A percentile compares a stretch with the other conserved stretches of the same genome.
Conservation (phyloP, 2,797 vertebrate genomes). For the Poecile montanus region DNA sequence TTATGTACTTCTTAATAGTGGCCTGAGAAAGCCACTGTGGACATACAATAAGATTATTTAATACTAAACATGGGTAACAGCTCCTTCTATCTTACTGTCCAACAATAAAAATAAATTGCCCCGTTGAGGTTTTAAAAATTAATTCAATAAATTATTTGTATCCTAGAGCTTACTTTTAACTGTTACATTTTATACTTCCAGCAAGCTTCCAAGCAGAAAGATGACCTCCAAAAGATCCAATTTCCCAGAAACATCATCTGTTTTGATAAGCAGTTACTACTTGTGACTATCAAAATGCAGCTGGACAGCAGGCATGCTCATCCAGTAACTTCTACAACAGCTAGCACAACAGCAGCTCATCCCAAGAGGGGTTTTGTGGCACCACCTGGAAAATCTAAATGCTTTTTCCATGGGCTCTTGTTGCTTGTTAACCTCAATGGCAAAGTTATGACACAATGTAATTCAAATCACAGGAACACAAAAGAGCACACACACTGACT, state of each 20-base stretch:
- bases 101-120: not conserved
- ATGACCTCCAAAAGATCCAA: not conserved
- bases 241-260: not conserved
- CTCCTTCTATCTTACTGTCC: not conserved
- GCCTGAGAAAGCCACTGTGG: not conserved
- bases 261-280: not conserved
- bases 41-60: not conserved
- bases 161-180: not conserved
- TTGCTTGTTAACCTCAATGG: not conserved
- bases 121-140: not conserved
- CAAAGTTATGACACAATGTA: not conserved
- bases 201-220: not conserved
- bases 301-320: not conserved
- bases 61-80: not conserved
- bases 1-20: not conserved
- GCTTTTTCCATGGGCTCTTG: not conserved
- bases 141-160: not conserved
- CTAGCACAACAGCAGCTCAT: not conserved
- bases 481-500: not conserved
- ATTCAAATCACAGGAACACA: not conserved
- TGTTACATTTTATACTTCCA: not conserved
- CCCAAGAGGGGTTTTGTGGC: not conserved
- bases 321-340: not conserved
- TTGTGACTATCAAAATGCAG: not conserved
- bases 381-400: not conserved